Base-by-base conservation (phyloP, 2,797 vertebrate species). In the Gallirallus australis region DNA sequence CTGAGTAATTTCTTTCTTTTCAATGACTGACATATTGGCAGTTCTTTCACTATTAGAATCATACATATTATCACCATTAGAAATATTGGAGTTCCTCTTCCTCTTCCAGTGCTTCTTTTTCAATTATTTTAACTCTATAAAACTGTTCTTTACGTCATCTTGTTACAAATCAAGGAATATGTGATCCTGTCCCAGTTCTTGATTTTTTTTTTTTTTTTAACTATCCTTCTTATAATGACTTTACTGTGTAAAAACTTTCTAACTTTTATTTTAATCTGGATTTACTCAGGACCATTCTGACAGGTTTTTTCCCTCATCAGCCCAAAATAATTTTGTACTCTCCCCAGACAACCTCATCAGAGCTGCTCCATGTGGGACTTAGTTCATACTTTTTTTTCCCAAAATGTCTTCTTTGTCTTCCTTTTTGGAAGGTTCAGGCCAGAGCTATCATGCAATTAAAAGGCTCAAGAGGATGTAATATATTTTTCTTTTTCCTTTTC, bases 401-500 rank as follows among this genome's bases (percentile, higher is more conserved):
- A 11, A 65, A 33, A 3, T 20, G 3, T 21, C 5, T 16, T 57
- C 25, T 59, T 75, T 89, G 75, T 47, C 10, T 60, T 72, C 3
- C 2, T 6, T 66, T 61, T 47, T 53, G 30, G 48, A 92, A 80
- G 18, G 12, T 28, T 76, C 23, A 42, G 4, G 2, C 10, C 33
- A 90, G 31, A 75, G 16, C 3, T 12, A 13, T 5, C 35, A 6
- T 25, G 53, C 17, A 40, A 70, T 39, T 68, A 48, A 86, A 79
- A 23, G 5, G 25, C 69, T 72, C 24, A 88, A 33, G 3, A 48
- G 2, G 1, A 9, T 17, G 5, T 7, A 1, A 0, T 0, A 1
- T 45, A 35, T 48, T 53, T 14, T 40, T 53, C 14, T 50, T 53
- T 56, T 39, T 37, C 4, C 3, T 47, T 72, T 85, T 71, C 52